Evolutionary conservation across 2,888 invertebrate genomes (phyloP).

Genomic region (Baccha elongata): DNA sequence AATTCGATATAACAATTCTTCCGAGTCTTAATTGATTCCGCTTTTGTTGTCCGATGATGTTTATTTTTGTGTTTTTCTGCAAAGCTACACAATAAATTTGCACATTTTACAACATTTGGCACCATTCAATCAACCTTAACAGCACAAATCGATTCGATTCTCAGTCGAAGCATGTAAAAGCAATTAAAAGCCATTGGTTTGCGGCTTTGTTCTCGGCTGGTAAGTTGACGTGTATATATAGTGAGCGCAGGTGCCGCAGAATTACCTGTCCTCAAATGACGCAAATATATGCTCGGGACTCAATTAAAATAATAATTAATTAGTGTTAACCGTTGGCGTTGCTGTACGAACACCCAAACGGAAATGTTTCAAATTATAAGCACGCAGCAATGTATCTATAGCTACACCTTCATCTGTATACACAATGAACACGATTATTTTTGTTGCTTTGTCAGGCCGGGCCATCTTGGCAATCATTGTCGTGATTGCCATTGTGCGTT

Average conservation of each 20-base stretch:
- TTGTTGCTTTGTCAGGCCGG: slow-evolving; percentile 10
- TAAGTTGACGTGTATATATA: slow-evolving; percentile 11
- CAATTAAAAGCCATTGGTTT: slow-evolving; percentile 65
- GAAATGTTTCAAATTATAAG: slow-evolving; percentile 73
- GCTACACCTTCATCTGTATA: too few relatives aligned
- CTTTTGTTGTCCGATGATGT: slow-evolving; percentile 66
- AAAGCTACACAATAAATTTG: slow-evolving; percentile 54
- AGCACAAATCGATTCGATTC: slow-evolving; percentile 36
- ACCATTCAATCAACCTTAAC: slow-evolving; percentile 49
- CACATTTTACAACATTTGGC: slow-evolving; percentile 59
- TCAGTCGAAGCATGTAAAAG: slow-evolving; percentile 67
- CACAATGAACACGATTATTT: slow-evolving; percentile 66
- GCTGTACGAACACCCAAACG: slow-evolving; percentile 70
- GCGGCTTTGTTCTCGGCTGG: slow-evolving; percentile 68
- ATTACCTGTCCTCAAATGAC: slow-evolving; percentile 70
- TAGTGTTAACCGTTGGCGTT: slow-evolving; percentile 73
- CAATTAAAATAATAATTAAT: slow-evolving; percentile 74
- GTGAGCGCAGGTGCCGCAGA: slow-evolving; percentile 66
- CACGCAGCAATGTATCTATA: slow-evolving; percentile 50
- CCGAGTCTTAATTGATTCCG: slow-evolving; percentile 56
- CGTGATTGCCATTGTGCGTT: slow-evolving; percentile 36
- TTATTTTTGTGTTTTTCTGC: slow-evolving; percentile 66
- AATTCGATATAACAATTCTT: slow-evolving; percentile 28
- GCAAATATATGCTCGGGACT: slow-evolving; percentile 70
- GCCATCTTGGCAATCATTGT: slow-evolving; percentile 32